These are phyloP conservation scores for Sarcophaga variegata DNA, from an alignment of 2,888 invertebrate genomes.

Conservation along the genomic window DNA sequence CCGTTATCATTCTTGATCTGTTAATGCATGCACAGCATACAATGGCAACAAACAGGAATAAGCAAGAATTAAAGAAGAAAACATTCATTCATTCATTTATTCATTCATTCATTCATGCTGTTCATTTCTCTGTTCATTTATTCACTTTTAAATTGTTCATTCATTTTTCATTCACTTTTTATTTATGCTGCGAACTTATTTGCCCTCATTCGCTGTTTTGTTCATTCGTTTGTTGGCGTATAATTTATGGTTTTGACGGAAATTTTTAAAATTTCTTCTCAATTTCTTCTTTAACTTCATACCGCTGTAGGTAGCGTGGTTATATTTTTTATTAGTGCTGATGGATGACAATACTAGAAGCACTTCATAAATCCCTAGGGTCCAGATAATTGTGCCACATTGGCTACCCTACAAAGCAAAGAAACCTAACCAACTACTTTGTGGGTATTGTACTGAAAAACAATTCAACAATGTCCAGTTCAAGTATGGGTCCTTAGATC, in stretches of 20 bases:
- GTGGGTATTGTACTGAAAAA: no score
- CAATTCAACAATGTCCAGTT: no score
- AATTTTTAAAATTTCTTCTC: neutral
- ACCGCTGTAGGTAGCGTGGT: no score
- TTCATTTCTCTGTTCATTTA: neutral
- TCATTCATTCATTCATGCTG: slow-evolving; percentile 9
- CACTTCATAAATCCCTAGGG: no score
- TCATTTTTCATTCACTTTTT: neutral
- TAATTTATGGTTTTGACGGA: neutral
- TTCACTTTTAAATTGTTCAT: neutral
- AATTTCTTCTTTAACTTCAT: neutral
- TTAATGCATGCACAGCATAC: slow-evolving; percentile 37
- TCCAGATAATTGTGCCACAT: no score
- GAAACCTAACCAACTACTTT: no score
- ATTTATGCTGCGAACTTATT: neutral
- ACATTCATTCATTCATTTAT: neutral
- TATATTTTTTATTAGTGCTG: no score
- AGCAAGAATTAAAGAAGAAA: slow-evolving; percentile 1
- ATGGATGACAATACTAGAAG: no score
- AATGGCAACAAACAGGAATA: slow-evolving; percentile 19
- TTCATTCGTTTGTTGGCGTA: slow-evolving; percentile 20
- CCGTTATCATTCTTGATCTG: slow-evolving; percentile 50
- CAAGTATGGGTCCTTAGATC: no score
- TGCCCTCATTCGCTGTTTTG: neutral
- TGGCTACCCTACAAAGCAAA: no score